phyloP scores from a whole-genome alignment of 2,113 vertebrate species.

The Myrmophylax atrothorax region DNA sequence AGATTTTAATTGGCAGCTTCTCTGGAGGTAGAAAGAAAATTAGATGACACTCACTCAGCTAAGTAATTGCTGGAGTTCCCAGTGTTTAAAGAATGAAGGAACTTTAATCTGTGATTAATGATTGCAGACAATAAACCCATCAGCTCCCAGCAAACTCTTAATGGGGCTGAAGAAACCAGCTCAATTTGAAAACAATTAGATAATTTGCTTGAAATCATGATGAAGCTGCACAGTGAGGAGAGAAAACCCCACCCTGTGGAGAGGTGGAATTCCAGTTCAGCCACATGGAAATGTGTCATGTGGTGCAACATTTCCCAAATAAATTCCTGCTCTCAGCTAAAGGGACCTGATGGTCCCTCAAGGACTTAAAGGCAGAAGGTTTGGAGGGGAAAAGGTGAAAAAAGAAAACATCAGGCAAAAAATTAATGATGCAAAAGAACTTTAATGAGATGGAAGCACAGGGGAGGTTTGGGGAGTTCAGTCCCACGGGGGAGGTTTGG shows the following conservation, averaged over 20 bases:
- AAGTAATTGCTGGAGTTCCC: background rate
- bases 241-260: rapidly evolving
- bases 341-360: rapidly evolving
- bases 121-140: background rate
- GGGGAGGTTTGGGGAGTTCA: background rate
- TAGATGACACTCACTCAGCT: rapidly evolving
- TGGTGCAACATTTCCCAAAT: rapidly evolving
- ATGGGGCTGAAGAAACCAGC: background rate
- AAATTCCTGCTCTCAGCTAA: background rate
- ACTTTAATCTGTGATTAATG: background rate
- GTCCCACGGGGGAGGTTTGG: background rate
- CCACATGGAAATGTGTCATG: background rate
- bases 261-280: background rate
- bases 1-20: background rate
- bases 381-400: background rate
- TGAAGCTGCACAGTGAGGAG: rapidly evolving
- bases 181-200: background rate
- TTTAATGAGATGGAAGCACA: background rate
- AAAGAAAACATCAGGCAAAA: background rate
- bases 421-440: background rate
- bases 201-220: background rate
- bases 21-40: background rate
- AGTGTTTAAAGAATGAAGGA: rapidly evolving
- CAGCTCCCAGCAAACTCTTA: background rate
- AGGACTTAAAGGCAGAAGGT: background rate